Evolutionary conservation across 2,113 vertebrate genomes (phyloP).

Genomic region (Brachypteracias leptosomus): DNA sequence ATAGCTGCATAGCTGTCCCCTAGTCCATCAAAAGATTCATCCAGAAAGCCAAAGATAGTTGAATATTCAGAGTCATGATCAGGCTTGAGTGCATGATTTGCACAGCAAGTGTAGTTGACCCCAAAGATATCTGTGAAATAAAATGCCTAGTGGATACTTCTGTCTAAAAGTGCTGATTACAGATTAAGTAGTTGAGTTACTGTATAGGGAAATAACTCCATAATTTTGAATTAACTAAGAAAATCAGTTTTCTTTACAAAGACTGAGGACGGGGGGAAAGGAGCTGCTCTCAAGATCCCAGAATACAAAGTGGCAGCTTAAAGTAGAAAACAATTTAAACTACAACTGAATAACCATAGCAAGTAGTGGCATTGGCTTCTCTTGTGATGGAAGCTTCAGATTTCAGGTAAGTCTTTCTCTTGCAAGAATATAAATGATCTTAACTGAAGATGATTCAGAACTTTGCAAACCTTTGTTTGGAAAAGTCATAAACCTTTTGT

Average conservation of each 20-base stretch:
- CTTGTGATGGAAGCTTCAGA: not conserved
- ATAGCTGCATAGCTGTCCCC: not conserved
- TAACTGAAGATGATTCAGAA: not conserved
- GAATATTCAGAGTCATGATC: not conserved
- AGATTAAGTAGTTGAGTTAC: not conserved
- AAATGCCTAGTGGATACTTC: not conserved
- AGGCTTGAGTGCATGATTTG: not conserved
- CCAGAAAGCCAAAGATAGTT: not conserved
- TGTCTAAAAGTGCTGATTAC: not conserved
- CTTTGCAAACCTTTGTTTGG: not conserved
- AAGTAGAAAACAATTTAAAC: not conserved
- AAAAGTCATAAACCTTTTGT: not conserved
- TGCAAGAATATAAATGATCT: not conserved
- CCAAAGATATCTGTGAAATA: not conserved
- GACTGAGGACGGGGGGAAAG: fast-evolving
- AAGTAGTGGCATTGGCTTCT: not conserved
- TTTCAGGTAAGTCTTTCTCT: not conserved
- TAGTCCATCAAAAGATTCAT: not conserved
- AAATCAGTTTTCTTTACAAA: not conserved
- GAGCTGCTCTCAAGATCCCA: not conserved
- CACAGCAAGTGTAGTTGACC: not conserved
- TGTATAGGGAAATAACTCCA: not conserved
- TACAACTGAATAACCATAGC: not conserved
- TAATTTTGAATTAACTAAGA: not conserved
- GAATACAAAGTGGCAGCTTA: not conserved